Base-by-base conservation (phyloP, 1,140 invertebrate species). In the Drosophila melanica region DNA sequence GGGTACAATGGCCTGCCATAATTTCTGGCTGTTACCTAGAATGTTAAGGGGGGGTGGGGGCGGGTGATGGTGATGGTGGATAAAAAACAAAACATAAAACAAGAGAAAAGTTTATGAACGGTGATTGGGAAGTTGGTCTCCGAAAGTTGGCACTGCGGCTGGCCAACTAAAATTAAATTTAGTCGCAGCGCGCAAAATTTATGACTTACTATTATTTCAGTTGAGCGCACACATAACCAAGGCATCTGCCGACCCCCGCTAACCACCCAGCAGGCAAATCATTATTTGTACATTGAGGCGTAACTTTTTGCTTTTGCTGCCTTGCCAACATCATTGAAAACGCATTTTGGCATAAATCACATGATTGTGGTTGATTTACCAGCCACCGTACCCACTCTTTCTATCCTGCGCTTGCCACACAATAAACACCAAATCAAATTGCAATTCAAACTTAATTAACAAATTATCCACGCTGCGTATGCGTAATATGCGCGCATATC, bases 161-260 rank as follows among this genome's bases (percentile, higher is more conserved):
- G 45, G 72, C 59, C 73, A 78, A 78, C 76, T 79, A 72, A 79
- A 79, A 72, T 79, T 79, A 79, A 79, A 79, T 79, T 76, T 79
- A 79, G 73, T 79, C 68, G 63, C 76, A 66, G 59, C 45, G 20
- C 44, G 66, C 62, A 64, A 78, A 87, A 86, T 86, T 87, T 86
- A 86, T 86, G 82, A 69, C 70, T 79, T 79, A 75, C 81, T 80
- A 86, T 86, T 86, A 86, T 81, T 86, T 87, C 64, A 63, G 69
- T 55, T 81, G 74, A 81, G 77, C 67, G 75, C 72, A 78, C 67
- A 73, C 57, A 48, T 35, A 65, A 37, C 44, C 51, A 51, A 18
- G 27, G 37, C 35, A 18, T 16, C 33, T 33, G 11, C 27, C 27
- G 4, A 1, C n/a, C 57, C 11, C 14, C 16, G 4, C 20, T 27